Percentiles rank a stretch among this genome's conserved stretches.
Evolutionary conservation across 2,113 vertebrate species (phyloP).

Genomic region (Promerops cafer): DNA sequence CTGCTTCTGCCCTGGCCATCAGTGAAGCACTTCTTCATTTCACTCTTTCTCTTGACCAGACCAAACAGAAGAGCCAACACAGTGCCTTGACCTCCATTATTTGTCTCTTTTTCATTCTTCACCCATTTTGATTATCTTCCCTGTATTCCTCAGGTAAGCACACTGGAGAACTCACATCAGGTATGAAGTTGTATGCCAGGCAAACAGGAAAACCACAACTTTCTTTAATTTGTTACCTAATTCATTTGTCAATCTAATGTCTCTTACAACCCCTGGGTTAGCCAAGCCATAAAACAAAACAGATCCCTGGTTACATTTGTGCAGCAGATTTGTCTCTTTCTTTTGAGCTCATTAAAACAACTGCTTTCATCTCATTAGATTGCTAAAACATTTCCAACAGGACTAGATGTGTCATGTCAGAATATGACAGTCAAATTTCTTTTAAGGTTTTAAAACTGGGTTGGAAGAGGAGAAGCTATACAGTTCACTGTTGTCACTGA

Average conservation of each 20-base stretch:
- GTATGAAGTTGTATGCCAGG: not conserved
- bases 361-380: slow-evolving; percentile 23
- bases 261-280: not conserved
- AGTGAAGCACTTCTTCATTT: not conserved
- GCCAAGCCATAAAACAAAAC: slow-evolving; percentile 30
- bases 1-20: not conserved
- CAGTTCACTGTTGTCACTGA: slow-evolving; percentile 21
- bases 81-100: not conserved
- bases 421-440: slow-evolving; percentile 50
- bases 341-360: slow-evolving; percentile 17
- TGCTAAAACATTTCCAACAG: slow-evolving; percentile 18
- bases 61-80: not conserved
- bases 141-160: not conserved
- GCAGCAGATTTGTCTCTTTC: slow-evolving; percentile 21
- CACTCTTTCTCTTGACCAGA: not conserved
- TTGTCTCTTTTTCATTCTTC: not conserved
- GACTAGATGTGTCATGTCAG: slow-evolving; percentile 47
- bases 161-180: not conserved
- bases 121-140: not conserved
- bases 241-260: not conserved
- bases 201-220: not conserved
- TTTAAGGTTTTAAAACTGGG: slow-evolving; percentile 48
- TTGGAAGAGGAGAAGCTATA: slow-evolving; percentile 39
- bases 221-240: not conserved
- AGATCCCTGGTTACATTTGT: slow-evolving; percentile 13